Conservation (phyloP, 2,113 vertebrate species). For the Pavo muticus region DNA sequence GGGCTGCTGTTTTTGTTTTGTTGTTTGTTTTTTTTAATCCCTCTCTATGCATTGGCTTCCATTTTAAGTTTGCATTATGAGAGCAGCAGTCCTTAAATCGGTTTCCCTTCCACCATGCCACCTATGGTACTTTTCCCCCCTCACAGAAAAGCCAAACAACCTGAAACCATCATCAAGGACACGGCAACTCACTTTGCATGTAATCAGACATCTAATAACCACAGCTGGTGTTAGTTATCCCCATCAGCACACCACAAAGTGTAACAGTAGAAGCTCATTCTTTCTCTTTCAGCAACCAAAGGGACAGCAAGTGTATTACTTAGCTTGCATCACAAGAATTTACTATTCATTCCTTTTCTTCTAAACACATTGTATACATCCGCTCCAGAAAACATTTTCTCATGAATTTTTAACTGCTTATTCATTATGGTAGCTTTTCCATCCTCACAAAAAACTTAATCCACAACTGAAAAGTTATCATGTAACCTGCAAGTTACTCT, state of each 20-base stretch:
- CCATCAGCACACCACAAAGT: background rate
- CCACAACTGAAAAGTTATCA: slow-evolving; percentile 36
- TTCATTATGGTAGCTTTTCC: background rate
- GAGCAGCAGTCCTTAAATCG: background rate
- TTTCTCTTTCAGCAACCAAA: background rate
- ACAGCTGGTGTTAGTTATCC: background rate
- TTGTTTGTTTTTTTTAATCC: background rate
- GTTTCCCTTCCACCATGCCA: background rate
- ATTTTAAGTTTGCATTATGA: background rate
- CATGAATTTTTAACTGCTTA: background rate
- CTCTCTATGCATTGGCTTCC: background rate
- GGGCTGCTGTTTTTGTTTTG: too few relatives aligned
- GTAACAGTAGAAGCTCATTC: rapidly evolving
- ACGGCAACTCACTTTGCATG: background rate
- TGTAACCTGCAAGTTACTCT: slow-evolving; percentile 49
- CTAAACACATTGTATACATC: background rate
- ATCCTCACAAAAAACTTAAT: slow-evolving; percentile 18
- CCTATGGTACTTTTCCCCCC: background rate
- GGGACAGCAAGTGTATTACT: rapidly evolving
- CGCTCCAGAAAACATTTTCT: background rate
- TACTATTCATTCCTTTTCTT: background rate
- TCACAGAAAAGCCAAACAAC: background rate
- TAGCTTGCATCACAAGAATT: background rate
- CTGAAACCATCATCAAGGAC: background rate
- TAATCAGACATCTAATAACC: background rate